Conservation (phyloP, 1,140 invertebrate genomes). For the Globodera ellingtonae region DNA sequence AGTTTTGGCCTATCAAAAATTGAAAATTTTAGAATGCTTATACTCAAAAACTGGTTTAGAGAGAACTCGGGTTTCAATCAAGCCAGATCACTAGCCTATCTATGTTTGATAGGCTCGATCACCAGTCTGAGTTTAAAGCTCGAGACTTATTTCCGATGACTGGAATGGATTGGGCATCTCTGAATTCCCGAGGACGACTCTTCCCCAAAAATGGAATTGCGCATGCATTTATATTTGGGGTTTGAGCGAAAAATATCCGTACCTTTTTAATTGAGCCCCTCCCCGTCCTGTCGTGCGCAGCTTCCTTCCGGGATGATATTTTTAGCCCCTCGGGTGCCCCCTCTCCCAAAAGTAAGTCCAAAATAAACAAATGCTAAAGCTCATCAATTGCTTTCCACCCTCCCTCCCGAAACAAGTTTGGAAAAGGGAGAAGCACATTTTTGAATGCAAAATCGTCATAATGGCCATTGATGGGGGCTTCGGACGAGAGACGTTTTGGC, state of each 20-base stretch:
- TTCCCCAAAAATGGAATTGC: neutral
- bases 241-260: too few species aligned
- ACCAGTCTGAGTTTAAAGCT: too few species aligned
- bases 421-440: neutral
- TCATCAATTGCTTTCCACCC: neutral
- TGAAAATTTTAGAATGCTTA: conserved; percentile 11
- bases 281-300: too few species aligned
- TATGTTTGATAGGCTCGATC: too few species aligned
- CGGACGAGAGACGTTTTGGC: too few species aligned
- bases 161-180: too few species aligned
- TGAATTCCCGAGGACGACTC: neutral
- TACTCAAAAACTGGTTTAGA: too few species aligned
- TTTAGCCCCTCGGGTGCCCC: neutral
- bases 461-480: neutral
- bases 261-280: neutral
- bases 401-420: neutral
- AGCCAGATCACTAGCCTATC: too few species aligned
- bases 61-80: too few species aligned
- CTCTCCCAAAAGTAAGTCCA: neutral
- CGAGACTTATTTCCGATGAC: too few species aligned
- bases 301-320: neutral
- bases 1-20: neutral
- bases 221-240: neutral
- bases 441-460: neutral
- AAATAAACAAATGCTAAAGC: conserved; percentile 1